These are phyloP conservation scores for Augiades crinisus DNA, from an alignment of 2,888 invertebrate species.

Conservation along the genomic window DNA sequence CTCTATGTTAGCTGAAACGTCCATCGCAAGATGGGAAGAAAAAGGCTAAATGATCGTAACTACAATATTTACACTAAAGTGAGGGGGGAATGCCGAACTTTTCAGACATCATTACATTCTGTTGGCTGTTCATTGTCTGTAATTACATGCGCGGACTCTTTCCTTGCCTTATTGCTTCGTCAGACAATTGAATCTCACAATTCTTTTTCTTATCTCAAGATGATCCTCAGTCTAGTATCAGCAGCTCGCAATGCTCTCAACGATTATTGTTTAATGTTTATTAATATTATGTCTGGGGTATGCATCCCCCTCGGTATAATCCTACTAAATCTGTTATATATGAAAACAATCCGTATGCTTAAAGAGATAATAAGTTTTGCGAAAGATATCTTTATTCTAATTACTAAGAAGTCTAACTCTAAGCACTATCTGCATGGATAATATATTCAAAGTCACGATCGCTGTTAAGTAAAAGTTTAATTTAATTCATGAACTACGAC, in stretches of 20 bases:
- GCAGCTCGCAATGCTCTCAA: constrained; percentile 33
- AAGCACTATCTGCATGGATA: constrained; percentile 9
- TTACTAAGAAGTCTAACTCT: constrained; percentile 18
- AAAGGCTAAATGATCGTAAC: constrained; percentile 43
- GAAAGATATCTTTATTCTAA: constrained; percentile 20
- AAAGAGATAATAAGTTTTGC: constrained; percentile 20
- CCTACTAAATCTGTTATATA: constrained; percentile 9
- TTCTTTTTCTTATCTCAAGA: constrained; percentile 45
- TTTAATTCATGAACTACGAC: constrained; percentile 5
- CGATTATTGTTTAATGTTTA: constrained; percentile 37
- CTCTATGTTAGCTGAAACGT: constrained; percentile 20
- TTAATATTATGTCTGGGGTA: constrained; percentile 45
- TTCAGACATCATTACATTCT: constrained; percentile 60
- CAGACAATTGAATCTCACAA: constrained; percentile 60
- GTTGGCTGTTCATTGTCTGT: constrained; percentile 51
- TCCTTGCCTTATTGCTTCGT: constrained; percentile 52
- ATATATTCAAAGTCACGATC: constrained; percentile 16
- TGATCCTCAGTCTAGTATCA: constrained; percentile 44
- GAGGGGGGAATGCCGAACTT: constrained; percentile 49
- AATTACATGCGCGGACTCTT: constrained; percentile 61
- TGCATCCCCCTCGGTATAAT: constrained; percentile 29
- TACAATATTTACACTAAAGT: constrained; percentile 40
- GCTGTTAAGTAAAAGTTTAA: constrained; percentile 2
- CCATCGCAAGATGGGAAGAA: constrained; percentile 33
- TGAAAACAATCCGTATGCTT: constrained; percentile 23